Evolutionary conservation across 2,797 vertebrate genomes (phyloP).

Genomic region (Poeciliopsis turneri): DNA sequence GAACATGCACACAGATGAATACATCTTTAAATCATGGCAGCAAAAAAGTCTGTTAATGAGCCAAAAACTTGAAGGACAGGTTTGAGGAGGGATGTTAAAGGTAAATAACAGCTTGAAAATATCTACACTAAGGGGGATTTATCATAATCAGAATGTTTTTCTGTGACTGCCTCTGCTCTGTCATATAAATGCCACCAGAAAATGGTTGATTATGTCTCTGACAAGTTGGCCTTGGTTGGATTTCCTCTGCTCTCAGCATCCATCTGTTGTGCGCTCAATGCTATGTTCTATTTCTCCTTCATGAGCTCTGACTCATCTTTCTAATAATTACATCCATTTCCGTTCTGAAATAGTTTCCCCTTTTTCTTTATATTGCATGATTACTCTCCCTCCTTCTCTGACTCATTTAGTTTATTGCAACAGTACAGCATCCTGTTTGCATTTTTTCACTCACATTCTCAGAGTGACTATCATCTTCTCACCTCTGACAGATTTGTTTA

Average conservation of each 20-base stretch:
- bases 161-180: conserved; percentile 32
- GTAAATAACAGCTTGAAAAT: conserved; percentile 44
- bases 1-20: not conserved
- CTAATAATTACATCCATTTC: conserved; percentile 61
- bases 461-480: conserved; percentile 27
- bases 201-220: conserved; percentile 55
- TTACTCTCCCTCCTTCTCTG: conserved; percentile 32
- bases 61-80: not conserved
- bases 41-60: not conserved
- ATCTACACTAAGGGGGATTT: conserved; percentile 50
- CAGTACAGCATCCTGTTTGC: conserved; percentile 35
- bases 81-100: not conserved
- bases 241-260: conserved; percentile 57
- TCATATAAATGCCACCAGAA: conserved; percentile 58
- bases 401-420: conserved; percentile 49
- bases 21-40: not conserved
- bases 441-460: conserved; percentile 32
- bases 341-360: conserved; percentile 47
- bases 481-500: conserved; percentile 49
- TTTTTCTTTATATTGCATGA: conserved; percentile 44
- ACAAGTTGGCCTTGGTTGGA: conserved; percentile 52
- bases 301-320: conserved; percentile 65
- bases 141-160: conserved; percentile 57
- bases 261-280: conserved; percentile 59
- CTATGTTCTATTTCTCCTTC: conserved; percentile 54